Base-by-base conservation (phyloP, 2,113 vertebrate species). In the Sinocyclocheilus grahami region DNA sequence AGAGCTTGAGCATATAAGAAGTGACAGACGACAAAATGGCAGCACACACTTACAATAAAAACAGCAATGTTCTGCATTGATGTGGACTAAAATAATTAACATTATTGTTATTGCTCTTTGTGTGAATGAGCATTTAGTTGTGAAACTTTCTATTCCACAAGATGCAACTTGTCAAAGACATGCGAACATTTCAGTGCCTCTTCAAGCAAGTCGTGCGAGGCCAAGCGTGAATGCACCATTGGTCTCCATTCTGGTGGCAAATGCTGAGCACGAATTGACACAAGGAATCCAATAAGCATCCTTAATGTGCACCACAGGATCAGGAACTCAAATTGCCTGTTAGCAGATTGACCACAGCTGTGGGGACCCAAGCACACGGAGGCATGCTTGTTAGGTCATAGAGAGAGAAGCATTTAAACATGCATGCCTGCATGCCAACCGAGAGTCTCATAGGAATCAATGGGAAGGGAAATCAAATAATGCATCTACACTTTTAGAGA, bases 241-340 rank as follows among this genome's bases (percentile, higher is more conserved):
- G 89, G 89, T 75, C 63, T 14, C 33, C 84, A 91, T 83, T 91
- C 84, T 90, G 71, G 42, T 83, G 82, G 84, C 55, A 82, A 91
- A 93, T 90, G 84, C 90, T 14, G 88, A 81, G 13, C 46, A 37
- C 24, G 85, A 87, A 89, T 89, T 80, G 77, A 87, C 84, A 92
- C 86, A 90, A 91, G 90, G 87, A 91, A 91, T 87, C 63, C 83
- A 86, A 78, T 86, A 83, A 81, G 76, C 69, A 78, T 77, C 74
- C 37, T 80, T 88, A 89, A 92, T 92, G 18, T 92, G 91, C 86
- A 89, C 82, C 86, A 86, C 75, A 3, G 30, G 89, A 92, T 91
- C 90, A 90, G 84, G 85, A 90, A 90, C 42, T 90, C 82, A 89
- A 91, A 92, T 92, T 86, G 91, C 87, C 88, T 89, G 88, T 91